phyloP scores from a whole-genome alignment of 2,888 invertebrate species.

The Drosophila multiciliata region DNA sequence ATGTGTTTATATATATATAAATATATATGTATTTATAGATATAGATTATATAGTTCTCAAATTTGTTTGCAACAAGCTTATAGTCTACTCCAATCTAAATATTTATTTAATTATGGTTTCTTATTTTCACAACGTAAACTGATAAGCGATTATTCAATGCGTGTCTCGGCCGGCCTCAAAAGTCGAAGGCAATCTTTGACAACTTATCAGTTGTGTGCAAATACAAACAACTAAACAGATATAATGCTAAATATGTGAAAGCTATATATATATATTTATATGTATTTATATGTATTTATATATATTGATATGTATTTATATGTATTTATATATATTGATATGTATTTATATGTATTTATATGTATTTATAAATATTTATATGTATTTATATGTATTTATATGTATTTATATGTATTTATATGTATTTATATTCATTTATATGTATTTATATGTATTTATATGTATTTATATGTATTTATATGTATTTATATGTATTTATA shows the following conservation, averaged over 20 bases:
- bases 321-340: no score
- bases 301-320: no score
- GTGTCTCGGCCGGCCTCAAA: conserved; percentile 17
- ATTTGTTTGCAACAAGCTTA: background rate
- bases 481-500: no score
- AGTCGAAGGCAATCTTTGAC: conserved; percentile 42
- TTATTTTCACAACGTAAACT: conserved; percentile 17
- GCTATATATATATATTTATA: background rate
- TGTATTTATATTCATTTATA: no score
- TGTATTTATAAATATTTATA: background rate
- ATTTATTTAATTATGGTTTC: conserved; percentile 11
- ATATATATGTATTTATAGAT: background rate
- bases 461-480: background rate
- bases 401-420: no score
- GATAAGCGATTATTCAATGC: conserved; percentile 57
- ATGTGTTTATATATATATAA: background rate
- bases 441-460: background rate
- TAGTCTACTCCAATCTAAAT: conserved; percentile 26
- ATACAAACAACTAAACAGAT: conserved; percentile 4
- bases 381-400: background rate
- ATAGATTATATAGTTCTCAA: background rate
- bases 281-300: background rate
- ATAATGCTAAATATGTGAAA: background rate
- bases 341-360: no score
- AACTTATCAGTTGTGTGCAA: conserved; percentile 47